phyloP scores from a whole-genome alignment of 2,888 invertebrate genomes.

The Hermaeophaga mercurialis region DNA sequence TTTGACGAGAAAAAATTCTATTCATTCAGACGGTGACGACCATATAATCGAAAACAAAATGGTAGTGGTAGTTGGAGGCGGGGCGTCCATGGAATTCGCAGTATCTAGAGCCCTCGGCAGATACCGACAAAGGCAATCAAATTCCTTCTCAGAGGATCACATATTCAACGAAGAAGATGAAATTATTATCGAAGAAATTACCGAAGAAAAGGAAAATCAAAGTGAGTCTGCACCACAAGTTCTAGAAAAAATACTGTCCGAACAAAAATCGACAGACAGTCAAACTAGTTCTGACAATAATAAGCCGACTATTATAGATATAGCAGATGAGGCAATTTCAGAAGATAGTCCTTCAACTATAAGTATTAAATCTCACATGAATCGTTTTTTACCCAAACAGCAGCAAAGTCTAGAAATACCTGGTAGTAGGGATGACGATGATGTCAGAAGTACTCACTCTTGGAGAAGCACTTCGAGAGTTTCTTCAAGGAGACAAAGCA shows the following conservation, averaged over 20 bases:
- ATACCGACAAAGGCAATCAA: conserved; percentile 75
- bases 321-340: conserved; percentile 61
- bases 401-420: conserved; percentile 84
- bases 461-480: conserved; percentile 85
- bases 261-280: conserved; percentile 52
- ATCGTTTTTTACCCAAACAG: conserved; percentile 69
- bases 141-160: conserved; percentile 73
- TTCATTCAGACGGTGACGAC: conserved; percentile 63
- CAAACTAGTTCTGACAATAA: conserved; percentile 44
- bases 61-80: conserved; percentile 61
- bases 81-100: conserved; percentile 81
- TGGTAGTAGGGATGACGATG: conserved; percentile 78
- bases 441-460: conserved; percentile 84
- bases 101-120: conserved; percentile 82
- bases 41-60: conserved; percentile 58
- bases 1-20: conserved; percentile 69
- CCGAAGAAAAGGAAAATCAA: conserved; percentile 37
- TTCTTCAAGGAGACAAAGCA: conserved; percentile 86
- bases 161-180: conserved; percentile 48
- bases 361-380: conserved; percentile 64
- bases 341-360: conserved; percentile 72
- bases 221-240: conserved; percentile 29
- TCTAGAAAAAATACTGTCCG: conserved; percentile 34
- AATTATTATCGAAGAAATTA: conserved; percentile 46
- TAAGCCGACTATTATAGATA: conserved; percentile 24